phyloP scores from a whole-genome alignment of 2,797 vertebrate species.

The Oceanodroma leucorhoa region DNA sequence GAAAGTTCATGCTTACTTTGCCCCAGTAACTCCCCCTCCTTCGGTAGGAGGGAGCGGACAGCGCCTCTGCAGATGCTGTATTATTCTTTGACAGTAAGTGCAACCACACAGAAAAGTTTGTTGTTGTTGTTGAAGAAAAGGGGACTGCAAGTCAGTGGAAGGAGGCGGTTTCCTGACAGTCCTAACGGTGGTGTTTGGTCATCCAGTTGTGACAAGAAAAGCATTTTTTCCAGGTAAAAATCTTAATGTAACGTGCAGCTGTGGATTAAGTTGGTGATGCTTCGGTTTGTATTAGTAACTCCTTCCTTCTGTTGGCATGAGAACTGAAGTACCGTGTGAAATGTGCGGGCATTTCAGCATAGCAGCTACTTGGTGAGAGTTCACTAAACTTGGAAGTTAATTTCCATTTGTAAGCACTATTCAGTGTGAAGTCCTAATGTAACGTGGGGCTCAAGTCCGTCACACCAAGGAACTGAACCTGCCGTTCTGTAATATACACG shows the following conservation, averaged over 20 bases:
- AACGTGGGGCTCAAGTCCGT: rapidly evolving
- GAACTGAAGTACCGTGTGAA: neutral
- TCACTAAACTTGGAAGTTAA: neutral
- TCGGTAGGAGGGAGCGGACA: conserved; percentile 87
- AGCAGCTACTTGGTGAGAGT: neutral
- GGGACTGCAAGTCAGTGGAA: neutral
- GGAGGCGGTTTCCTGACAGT: conserved; percentile 3
- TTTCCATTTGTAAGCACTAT: neutral
- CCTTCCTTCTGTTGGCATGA: conserved; percentile 48
- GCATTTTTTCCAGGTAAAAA: conserved; percentile 58
- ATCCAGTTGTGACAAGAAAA: conserved; percentile 52
- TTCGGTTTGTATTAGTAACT: conserved; percentile 45
- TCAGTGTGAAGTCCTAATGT: neutral
- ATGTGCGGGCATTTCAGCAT: neutral
- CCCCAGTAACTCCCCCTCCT: conserved; percentile 89
- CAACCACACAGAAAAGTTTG: conserved; percentile 48
- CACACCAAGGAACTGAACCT: neutral
- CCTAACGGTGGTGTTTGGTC: conserved; percentile 3
- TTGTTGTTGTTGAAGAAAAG: neutral
- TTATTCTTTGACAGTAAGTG: conserved; percentile 87
- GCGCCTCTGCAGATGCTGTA: conserved; percentile 90
- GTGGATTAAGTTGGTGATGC: conserved; percentile 52
- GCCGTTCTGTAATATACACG: neutral
- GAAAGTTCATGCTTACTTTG: conserved; percentile 93
- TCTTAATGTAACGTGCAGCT: conserved; percentile 19